Evolutionary conservation across 2,888 invertebrate genomes (phyloP).

Genomic region (Campaea margaritaria): DNA sequence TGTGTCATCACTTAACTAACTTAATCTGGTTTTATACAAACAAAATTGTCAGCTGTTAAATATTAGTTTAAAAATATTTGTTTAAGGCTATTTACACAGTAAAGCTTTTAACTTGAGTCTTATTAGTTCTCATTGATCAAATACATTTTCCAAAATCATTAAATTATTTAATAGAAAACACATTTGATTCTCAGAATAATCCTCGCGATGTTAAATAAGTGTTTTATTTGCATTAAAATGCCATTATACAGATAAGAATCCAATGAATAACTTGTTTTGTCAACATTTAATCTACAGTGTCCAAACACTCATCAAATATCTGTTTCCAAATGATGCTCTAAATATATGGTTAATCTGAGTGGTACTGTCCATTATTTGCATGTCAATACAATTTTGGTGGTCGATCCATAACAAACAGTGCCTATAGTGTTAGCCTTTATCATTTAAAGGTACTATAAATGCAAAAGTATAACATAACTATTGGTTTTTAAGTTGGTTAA

Average conservation of each 20-base stretch:
- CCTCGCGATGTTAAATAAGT: slow-evolving; percentile 6
- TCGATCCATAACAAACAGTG: neutral
- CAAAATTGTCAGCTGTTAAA: no score
- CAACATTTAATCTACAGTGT: slow-evolving; percentile 6
- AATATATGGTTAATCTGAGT: neutral
- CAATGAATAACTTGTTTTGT: slow-evolving; percentile 13
- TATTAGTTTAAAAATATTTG: no score
- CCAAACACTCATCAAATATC: slow-evolving; percentile 3
- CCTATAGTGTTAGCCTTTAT: no score
- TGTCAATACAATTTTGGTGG: neutral
- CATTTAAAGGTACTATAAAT: neutral
- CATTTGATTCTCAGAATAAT: slow-evolving; percentile 14
- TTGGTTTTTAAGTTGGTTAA: no score
- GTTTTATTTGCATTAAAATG: slow-evolving; percentile 14
- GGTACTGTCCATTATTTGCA: neutral
- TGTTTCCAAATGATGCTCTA: slow-evolving; percentile 3
- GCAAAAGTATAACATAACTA: neutral
- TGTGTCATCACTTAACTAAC: no score
- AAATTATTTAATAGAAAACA: neutral
- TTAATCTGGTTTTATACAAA: no score
- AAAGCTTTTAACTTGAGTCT: no score
- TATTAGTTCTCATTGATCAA: neutral
- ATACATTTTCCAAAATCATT: neutral
- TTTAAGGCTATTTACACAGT: no score
- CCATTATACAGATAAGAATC: slow-evolving; percentile 16